Evolutionary conservation across 1,140 invertebrate species (phyloP), one percentile per base, ranked within the genome.

Genomic region (Oscheius sp.): DNA sequence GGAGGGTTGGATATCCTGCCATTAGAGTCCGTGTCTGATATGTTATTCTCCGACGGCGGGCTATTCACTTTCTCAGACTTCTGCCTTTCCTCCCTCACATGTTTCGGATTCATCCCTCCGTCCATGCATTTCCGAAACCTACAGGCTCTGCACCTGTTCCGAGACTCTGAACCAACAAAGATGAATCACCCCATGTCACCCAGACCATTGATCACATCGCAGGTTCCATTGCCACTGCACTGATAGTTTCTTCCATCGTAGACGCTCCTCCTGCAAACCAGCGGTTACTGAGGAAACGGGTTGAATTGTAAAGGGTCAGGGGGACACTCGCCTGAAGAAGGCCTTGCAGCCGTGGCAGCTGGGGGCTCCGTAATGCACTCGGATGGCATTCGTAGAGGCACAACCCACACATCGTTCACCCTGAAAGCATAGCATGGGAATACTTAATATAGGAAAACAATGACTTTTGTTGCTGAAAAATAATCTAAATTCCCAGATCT

Each of bases 21-120:
- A n/a, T n/a, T n/a, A n/a, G n/a, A n/a, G n/a, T n/a, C n/a, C n/a
- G n/a, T n/a, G n/a, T n/a, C n/a, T n/a, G 20, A 45, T 36, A 38
- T 36, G 15, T 29, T 45, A n/a, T n/a, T n/a, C n/a, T n/a, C n/a
- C n/a, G 49, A 4, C 7, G 49, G 23, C 7, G 23, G 49, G 15
- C 49, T 7, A 7, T 7, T 7, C 23, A 23, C 49, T 13, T 4
- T 20, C 4, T 23, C 49, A 4, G 23, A 20, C 49, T 68, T 68
- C 15, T 58, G 62, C 4, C 64, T 46, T 35, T 68, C 64, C 35
- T 74, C 64, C 59, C 72, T 26, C 20, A 74, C 72, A 29, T 74
- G 72, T 49, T 74, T 74, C 42, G 72, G 72, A 29, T 74, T 74
- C 72, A 74, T 74, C 31, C 72, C 72, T n/a, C 72, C 72, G 0